phyloP scores from a whole-genome alignment of 30 jellyfish, hydroid and myxozoan genomes.

The Aurelia aurita complex sp. Pacific region DNA sequence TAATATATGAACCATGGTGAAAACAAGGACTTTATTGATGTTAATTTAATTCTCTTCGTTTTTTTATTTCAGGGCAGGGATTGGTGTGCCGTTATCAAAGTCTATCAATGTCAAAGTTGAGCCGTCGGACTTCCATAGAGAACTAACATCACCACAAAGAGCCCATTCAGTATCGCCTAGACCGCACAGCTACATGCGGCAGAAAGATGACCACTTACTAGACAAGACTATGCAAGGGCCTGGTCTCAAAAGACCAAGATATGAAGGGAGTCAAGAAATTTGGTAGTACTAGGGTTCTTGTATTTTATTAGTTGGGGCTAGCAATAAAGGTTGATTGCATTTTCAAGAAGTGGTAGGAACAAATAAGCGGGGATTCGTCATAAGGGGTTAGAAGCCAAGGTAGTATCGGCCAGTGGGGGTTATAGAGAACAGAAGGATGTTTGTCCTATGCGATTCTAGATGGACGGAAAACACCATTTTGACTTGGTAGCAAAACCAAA shows the following conservation, averaged over 20 bases:
- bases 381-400: too few relatives aligned
- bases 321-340: background rate
- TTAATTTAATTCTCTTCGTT: background rate
- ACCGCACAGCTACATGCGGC: conserved; percentile 67
- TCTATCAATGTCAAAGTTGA: conserved; percentile 82
- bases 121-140: conserved; percentile 94
- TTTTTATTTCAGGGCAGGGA: conserved; percentile 32
- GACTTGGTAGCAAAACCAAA: too few relatives aligned
- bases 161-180: conserved; percentile 86
- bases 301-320: conserved; percentile 16
- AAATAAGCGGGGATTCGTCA: too few relatives aligned
- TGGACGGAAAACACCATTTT: too few relatives aligned
- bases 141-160: conserved; percentile 86
- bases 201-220: conserved; percentile 63
- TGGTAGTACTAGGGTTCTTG: conserved; percentile 48
- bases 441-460: too few relatives aligned
- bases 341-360: background rate
- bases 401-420: too few relatives aligned
- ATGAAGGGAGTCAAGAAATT: conserved; percentile 51
- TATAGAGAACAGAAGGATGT: too few relatives aligned
- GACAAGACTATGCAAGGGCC: conserved; percentile 63
- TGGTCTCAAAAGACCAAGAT: conserved; percentile 58
- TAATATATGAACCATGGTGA: too few relatives aligned
- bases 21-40: too few relatives aligned
- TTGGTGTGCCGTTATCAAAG: conserved; percentile 64